Evolutionary conservation across 2,113 vertebrate genomes (phyloP).

Genomic region (Turdus rufiventris): DNA sequence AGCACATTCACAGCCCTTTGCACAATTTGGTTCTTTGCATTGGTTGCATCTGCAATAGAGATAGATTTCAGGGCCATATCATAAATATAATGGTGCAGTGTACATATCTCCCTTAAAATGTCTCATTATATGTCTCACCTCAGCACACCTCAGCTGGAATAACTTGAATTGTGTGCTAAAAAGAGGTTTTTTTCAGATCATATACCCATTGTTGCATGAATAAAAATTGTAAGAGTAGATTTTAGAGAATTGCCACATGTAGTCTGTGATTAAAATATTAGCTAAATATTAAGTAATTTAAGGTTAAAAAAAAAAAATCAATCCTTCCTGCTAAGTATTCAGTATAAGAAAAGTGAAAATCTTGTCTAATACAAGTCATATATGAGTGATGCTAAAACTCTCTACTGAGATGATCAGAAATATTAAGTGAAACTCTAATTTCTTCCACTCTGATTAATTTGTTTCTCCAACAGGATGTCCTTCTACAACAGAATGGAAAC

Average conservation of each 20-base stretch:
- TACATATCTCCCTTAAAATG: background rate
- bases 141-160: background rate
- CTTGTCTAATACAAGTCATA: background rate
- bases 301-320: background rate
- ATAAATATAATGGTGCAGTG: background rate
- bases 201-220: background rate
- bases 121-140: background rate
- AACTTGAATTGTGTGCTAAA: background rate
- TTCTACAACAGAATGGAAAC: fast-evolving
- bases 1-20: background rate
- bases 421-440: background rate
- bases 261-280: background rate
- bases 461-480: background rate
- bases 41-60: background rate
- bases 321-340: background rate
- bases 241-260: background rate
- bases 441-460: background rate
- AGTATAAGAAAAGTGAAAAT: background rate
- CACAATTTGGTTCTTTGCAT: background rate
- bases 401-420: background rate
- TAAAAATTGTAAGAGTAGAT: background rate
- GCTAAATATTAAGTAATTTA: background rate
- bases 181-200: background rate
- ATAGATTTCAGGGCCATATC: background rate
- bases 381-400: background rate